A percentile compares a stretch with the other conserved stretches of the same genome.
Evolutionary conservation across 2,888 invertebrate species (phyloP).

Genomic region (Creontiades dilutus): DNA sequence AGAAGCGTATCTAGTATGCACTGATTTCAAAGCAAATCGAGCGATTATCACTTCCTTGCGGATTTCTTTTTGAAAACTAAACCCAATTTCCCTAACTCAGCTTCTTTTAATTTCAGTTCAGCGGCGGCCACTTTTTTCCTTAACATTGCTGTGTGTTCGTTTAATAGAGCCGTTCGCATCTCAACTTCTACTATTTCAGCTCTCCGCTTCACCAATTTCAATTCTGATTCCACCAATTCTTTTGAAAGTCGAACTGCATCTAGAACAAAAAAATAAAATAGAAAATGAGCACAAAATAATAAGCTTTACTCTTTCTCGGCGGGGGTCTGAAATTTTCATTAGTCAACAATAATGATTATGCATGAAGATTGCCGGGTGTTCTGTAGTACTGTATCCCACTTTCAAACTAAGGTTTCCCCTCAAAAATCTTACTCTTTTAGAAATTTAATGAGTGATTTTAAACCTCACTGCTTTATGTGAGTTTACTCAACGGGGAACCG

Average conservation of each 20-base stretch:
- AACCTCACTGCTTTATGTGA: too few relatives aligned
- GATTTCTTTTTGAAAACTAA: not conserved
- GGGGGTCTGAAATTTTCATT: too few relatives aligned
- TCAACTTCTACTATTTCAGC: slow-evolving; percentile 5
- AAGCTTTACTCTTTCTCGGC: too few relatives aligned
- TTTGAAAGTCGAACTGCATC: not conserved
- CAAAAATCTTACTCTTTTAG: too few relatives aligned
- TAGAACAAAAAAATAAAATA: not conserved
- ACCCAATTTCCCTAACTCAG: not conserved
- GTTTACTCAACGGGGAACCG: too few relatives aligned
- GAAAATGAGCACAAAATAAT: not conserved
- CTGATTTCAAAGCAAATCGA: too few relatives aligned
- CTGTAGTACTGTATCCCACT: too few relatives aligned
- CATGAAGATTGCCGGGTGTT: too few relatives aligned
- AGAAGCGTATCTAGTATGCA: too few relatives aligned
- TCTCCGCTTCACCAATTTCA: not conserved
- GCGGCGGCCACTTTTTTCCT: not conserved
- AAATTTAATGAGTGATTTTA: too few relatives aligned
- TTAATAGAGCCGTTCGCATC: not conserved
- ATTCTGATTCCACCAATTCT: not conserved
- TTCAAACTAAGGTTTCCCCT: too few relatives aligned
- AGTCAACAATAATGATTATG: too few relatives aligned
- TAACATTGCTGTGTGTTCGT: slow-evolving; percentile 18
- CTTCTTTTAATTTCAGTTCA: slow-evolving; percentile 24
- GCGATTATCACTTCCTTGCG: not conserved